phyloP scores from a whole-genome alignment of 2,888 invertebrate species.

The Tribolium freemani region DNA sequence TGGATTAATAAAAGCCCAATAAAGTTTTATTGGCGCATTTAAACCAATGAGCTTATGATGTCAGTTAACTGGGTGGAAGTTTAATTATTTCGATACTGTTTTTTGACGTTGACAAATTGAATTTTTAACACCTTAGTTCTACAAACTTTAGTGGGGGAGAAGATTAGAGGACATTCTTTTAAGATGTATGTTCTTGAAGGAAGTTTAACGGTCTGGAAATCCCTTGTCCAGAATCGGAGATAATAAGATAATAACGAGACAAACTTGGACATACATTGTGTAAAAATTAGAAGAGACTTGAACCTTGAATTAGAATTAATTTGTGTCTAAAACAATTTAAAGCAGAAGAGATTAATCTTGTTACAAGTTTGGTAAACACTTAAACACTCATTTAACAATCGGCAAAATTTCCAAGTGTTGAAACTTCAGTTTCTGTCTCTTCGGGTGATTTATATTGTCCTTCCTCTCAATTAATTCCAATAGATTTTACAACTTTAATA shows the following conservation, averaged over 20 bases:
- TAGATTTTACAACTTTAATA: slow-evolving; percentile 1
- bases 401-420: neutral
- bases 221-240: neutral
- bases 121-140: neutral
- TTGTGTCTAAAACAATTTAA: neutral
- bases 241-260: too few relatives aligned
- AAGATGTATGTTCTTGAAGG: neutral
- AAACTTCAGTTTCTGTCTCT: neutral
- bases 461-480: slow-evolving; percentile 15
- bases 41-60: neutral
- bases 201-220: neutral
- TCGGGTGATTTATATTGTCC: neutral
- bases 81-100: slow-evolving; percentile 18
- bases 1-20: neutral
- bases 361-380: neutral
- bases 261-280: neutral
- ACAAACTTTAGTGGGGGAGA: neutral
- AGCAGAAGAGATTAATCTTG: neutral
- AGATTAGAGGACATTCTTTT: neutral
- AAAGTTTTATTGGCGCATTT: neutral
- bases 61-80: slow-evolving; percentile 6
- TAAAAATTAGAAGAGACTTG: neutral
- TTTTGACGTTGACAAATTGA: slow-evolving; percentile 11
- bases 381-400: neutral
- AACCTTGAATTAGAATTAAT: neutral